These are phyloP conservation scores for Drosophila takahashii DNA, from an alignment of 1,140 invertebrate genomes.

Conservation along the genomic window DNA sequence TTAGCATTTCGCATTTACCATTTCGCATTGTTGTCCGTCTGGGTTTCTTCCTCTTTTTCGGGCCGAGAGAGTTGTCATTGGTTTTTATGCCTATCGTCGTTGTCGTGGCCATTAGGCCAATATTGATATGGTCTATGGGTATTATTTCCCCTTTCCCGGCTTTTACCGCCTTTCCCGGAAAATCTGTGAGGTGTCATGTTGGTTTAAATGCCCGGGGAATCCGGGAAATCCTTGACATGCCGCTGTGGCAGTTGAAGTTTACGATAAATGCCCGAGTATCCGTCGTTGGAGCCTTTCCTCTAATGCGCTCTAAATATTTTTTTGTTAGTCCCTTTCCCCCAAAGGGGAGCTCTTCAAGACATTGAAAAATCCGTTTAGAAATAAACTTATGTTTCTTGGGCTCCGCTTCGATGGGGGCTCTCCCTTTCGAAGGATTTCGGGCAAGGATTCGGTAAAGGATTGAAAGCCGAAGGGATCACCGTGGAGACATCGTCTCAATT, in stretches of 20 bases:
- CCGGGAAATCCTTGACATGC: conserved; percentile 74
- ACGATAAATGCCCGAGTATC: conserved; percentile 73
- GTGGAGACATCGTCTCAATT: conserved; percentile 45
- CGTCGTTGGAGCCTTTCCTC: conserved; percentile 45
- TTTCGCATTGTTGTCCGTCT: conserved; percentile 26
- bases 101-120: conserved; percentile 61
- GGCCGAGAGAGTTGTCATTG: conserved; percentile 64
- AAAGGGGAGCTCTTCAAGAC: conserved; percentile 13
- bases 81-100: conserved; percentile 63
- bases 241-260: conserved; percentile 75
- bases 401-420: not conserved
- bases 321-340: conserved; percentile 28
- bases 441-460: conserved; percentile 23
- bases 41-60: not conserved
- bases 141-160: conserved; percentile 19
- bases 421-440: conserved; percentile 3
- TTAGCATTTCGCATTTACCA: conserved; percentile 49
- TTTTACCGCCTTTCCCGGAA: not conserved
- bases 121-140: conserved; percentile 62
- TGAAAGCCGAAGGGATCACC: conserved; percentile 61
- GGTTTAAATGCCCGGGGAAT: conserved; percentile 66
- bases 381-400: conserved; percentile 52
- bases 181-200: conserved; percentile 72
- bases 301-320: conserved; percentile 73
- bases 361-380: conserved; percentile 59